phyloP scores from a whole-genome alignment of 2,113 vertebrate genomes.

The Saccopteryx bilineata region DNA sequence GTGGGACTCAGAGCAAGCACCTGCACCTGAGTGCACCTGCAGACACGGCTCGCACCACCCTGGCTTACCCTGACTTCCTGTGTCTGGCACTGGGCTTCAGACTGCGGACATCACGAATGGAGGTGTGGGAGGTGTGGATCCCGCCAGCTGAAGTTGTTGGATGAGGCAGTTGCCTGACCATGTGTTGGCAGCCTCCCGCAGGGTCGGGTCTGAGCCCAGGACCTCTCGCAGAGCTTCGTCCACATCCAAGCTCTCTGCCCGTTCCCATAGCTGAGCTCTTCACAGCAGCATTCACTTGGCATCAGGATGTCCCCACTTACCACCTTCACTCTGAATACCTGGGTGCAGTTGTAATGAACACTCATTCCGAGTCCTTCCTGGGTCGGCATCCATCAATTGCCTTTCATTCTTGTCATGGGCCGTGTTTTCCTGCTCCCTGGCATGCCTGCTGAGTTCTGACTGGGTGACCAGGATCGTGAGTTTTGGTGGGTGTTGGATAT shows the following conservation, averaged over 20 bases:
- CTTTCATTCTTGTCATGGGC: not conserved
- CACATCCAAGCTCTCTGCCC: rapidly evolving
- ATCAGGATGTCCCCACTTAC: not conserved
- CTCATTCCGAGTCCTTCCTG: not conserved
- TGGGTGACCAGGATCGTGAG: not conserved
- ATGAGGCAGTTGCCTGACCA: not conserved
- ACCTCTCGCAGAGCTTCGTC: not conserved
- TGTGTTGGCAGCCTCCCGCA: not conserved
- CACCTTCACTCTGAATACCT: too few relatives aligned
- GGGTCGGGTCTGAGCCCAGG: not conserved
- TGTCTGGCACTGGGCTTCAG: not conserved
- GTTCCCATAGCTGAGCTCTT: not conserved
- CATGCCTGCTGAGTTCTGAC: not conserved
- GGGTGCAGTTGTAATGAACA: rapidly evolving
- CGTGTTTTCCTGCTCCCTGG: not conserved
- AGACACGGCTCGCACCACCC: not conserved
- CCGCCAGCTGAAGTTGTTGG: not conserved
- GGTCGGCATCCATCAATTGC: not conserved
- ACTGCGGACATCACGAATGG: not conserved
- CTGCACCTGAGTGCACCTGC: not conserved
- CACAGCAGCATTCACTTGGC: not conserved
- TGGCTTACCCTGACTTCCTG: not conserved
- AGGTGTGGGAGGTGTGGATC: not conserved
- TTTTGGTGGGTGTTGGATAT: not conserved
- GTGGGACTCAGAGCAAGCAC: not conserved